Evolutionary conservation across 2,113 vertebrate species (phyloP), one percentile per base, ranked within the genome.

Genomic region (Oncorhynchus kisutch): DNA sequence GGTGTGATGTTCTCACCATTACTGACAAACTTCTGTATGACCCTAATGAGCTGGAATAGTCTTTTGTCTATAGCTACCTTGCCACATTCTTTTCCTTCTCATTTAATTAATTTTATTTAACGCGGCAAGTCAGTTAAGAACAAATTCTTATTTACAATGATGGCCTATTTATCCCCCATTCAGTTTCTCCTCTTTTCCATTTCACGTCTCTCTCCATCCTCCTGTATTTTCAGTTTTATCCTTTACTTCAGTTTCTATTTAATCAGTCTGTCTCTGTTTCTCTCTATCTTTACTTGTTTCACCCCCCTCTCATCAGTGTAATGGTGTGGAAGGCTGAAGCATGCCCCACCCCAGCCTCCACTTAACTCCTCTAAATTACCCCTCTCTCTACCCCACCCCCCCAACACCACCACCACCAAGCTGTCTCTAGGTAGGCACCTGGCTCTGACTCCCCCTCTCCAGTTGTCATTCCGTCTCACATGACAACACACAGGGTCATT

Each of bases 341-440:
- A 75, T 20, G 1, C 74, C 65, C 27, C 71, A 14, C 64, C 11
- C 22, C 59, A 45, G 12, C 71, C 49, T 48, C 64, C 60, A 66
- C 29, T 77, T 80, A 70, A 13, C 29, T 12, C 60, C 27, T 57
- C 34, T 60, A 76, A 84, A 81, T 76, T 4, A 82, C 20, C 68
- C 51, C 39, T 8, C 29, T 65, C 31, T 14, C 20, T 45, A 71
- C 68, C 59, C 9, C 59, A 60, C 57, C 57, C 22, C 16, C 20
- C 31, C 31, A 6, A 34, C 31, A 34, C 31, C 6, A 27, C 3
- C 8, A 8, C 8, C 39, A 45, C 39, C 39, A 45, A 45, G 2
- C 39, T 62, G 20, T 62, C n/a, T 62, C n/a, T 24, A 74, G 24
- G 5, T 71, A 67, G 72, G 27, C 67, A 80, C 82, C 81, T 87